phyloP scores from a whole-genome alignment of 2,797 vertebrate genomes.

The Atherinosoma microstoma region DNA sequence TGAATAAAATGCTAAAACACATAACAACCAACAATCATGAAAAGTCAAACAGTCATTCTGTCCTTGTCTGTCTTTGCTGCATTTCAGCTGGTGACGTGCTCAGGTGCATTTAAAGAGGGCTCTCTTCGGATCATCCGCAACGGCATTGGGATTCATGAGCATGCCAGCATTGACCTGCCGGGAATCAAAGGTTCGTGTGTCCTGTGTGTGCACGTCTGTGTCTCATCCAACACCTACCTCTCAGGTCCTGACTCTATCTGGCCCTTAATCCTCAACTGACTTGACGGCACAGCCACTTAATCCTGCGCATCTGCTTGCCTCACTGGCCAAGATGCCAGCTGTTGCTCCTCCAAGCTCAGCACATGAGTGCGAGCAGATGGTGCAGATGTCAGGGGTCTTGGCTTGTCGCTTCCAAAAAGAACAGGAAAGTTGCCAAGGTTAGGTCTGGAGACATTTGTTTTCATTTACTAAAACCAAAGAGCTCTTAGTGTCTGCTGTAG shows the following conservation, averaged over 20 bases:
- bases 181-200: constrained; percentile 88
- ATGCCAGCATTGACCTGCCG: constrained; percentile 97
- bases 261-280: constrained; percentile 30
- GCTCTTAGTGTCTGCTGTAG: constrained; percentile 12
- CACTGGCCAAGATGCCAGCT: constrained; percentile 45
- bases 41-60: not conserved
- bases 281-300: constrained; percentile 34
- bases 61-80: constrained; percentile 45
- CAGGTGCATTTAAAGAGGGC: constrained; percentile 97
- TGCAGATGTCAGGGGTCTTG: constrained; percentile 34
- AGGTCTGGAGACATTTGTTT: constrained; percentile 51
- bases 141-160: constrained; percentile 97
- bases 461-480: constrained; percentile 36
- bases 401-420: constrained; percentile 28
- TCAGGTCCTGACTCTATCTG: constrained; percentile 34
- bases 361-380: constrained; percentile 47
- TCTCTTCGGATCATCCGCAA: constrained; percentile 97
- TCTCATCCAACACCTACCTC: constrained; percentile 19
- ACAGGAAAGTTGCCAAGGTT: constrained; percentile 28
- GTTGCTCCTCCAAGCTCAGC: constrained; percentile 29
- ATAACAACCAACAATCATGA: not conserved
- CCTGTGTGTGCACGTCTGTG: constrained; percentile 12
- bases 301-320: constrained; percentile 53
- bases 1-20: not conserved
- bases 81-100: constrained; percentile 95